A percentile compares a stretch with the other conserved stretches of the same genome.
Conservation (phyloP, 2,113 vertebrate species). For the Ia io region DNA sequence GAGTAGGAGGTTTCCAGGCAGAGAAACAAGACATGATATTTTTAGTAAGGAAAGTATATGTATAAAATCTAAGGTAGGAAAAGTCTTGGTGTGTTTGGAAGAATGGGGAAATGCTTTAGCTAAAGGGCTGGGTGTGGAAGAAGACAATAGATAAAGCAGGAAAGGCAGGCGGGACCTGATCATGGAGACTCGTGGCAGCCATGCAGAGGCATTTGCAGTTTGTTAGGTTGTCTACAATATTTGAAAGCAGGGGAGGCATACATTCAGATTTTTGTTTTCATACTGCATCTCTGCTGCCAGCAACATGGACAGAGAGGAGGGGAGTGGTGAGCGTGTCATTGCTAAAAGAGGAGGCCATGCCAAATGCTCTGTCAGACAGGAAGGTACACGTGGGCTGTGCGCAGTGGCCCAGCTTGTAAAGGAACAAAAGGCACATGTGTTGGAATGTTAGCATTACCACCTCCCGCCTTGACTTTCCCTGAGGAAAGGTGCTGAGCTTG, state of each 20-base stretch:
- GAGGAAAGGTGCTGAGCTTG: neutral
- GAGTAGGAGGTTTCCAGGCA: neutral
- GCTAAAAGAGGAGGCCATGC: neutral
- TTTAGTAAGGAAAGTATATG: neutral
- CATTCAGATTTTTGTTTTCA: neutral
- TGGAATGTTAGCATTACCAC: neutral
- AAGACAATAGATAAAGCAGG: neutral
- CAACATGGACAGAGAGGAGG: neutral
- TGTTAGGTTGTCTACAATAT: neutral
- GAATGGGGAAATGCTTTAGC: neutral
- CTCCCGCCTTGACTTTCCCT: neutral
- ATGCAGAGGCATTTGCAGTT: neutral
- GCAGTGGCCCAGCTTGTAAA: neutral
- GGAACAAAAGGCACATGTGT: neutral
- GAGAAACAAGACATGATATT: neutral
- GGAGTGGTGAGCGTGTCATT: neutral
- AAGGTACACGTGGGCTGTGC: neutral
- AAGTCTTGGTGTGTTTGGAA: neutral
- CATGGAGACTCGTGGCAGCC: neutral
- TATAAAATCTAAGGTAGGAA: neutral
- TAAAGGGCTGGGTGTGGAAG: neutral
- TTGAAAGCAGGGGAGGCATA: neutral
- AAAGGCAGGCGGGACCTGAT: neutral
- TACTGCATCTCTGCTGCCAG: neutral
- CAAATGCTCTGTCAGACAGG: neutral